Base-by-base conservation (phyloP, 2,113 vertebrate species). In the Silurus glanis region DNA sequence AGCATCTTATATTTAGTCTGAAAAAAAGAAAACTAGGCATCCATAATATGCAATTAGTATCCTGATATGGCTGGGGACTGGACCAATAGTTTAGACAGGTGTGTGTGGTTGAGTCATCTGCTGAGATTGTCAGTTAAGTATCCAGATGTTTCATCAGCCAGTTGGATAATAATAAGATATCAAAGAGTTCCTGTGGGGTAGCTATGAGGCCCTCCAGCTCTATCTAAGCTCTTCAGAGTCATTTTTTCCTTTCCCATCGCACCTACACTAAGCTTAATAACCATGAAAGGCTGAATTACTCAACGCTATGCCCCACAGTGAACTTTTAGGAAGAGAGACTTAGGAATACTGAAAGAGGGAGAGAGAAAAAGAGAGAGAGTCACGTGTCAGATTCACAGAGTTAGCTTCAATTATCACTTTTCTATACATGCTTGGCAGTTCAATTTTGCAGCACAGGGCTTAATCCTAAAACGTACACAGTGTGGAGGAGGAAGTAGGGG, bases 391-490 rank as follows among this genome's bases (percentile, higher is more conserved):
- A 86, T 89, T 90, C 80, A 82, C 53, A 80, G 88, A 37, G 76
- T 92, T 91, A 88, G 82, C 88, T 84, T 88, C 74, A 56, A 83
- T 93, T 92, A 90, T 91, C 91, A 90, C 80, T 91, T 91, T 85
- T 91, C 90, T 89, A 87, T 91, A 91, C 86, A 88, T 55, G 86
- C 86, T 83, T 92, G 92, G 89, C 90, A 87, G 91, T 92, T 91
- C 87, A 92, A 91, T 93, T 94, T 92, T 92, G 90, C 88, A 92
- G 92, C 86, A 91, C 92, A 93, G 91, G 91, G 91, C 91, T 91
- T 92, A 91, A 92, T 92, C 86, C 89, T 86, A 78, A 92, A 59
- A 82, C 87, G 62, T 76, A 82, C 51, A 64, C 45, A 82, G 61
- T 51, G 53, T 28, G 56, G 10, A 53, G 61, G 45, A 64, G 37